A percentile compares a stretch with the other conserved stretches of the same genome.
phyloP scores from a whole-genome alignment of 2,797 vertebrate genomes.

The Spatula clypeata region DNA sequence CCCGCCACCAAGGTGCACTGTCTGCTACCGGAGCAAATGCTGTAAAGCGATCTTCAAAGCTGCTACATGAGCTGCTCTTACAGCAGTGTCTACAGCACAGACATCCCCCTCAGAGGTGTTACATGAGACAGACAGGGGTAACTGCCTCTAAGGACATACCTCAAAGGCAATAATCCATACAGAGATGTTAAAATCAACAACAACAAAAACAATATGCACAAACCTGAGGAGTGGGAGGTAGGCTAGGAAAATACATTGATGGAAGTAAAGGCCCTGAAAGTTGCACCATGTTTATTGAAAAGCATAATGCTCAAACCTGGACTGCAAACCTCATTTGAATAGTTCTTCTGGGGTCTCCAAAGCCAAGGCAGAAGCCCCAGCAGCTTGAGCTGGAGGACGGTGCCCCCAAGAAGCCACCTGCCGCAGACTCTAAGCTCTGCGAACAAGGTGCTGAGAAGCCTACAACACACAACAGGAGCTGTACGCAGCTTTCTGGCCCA shows the following conservation, averaged over 20 bases:
- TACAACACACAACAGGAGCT: not conserved
- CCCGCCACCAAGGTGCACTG: not conserved
- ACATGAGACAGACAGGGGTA: not conserved
- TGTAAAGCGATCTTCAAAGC: not conserved
- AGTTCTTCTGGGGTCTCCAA: not conserved
- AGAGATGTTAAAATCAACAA: not conserved
- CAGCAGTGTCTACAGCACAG: fast-evolving
- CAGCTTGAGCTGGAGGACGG: not conserved
- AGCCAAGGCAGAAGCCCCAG: not conserved
- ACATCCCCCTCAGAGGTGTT: not conserved
- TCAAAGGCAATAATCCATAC: not conserved
- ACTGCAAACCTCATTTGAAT: not conserved
- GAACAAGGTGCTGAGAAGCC: not conserved
- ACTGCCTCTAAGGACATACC: fast-evolving
- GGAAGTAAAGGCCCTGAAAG: not conserved
- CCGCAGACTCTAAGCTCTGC: not conserved
- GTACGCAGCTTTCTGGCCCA: not conserved
- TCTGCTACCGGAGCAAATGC: not conserved
- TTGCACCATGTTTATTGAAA: not conserved
- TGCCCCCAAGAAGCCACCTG: not conserved
- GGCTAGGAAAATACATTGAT: not conserved
- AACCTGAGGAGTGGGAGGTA: not conserved
- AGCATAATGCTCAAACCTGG: not conserved
- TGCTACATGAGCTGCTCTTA: not conserved
- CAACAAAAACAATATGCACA: not conserved